phyloP scores from a whole-genome alignment of 1,140 invertebrate genomes.

The Papilio polytes region DNA sequence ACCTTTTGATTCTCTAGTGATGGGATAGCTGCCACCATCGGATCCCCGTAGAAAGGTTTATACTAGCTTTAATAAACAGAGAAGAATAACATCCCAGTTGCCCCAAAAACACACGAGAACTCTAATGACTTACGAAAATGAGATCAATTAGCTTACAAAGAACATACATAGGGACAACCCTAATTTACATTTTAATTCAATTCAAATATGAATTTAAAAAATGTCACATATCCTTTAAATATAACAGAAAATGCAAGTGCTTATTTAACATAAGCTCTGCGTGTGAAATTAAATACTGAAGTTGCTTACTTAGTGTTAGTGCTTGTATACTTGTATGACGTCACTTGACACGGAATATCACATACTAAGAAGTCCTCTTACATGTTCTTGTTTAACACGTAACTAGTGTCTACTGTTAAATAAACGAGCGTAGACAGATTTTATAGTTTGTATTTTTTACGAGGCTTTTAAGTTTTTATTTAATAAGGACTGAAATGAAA shows the following conservation, averaged over 20 bases:
- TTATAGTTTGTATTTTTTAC: no score
- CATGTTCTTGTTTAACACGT: background rate
- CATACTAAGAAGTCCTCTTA: background rate
- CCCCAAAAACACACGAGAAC: background rate
- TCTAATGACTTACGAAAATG: background rate
- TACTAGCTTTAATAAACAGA: no score
- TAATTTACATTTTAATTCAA: constrained; percentile 7
- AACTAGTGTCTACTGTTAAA: background rate
- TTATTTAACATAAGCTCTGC: no score
- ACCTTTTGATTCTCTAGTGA: no score
- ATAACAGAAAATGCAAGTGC: no score
- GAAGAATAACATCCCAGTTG: background rate
- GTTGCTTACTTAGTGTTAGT: background rate
- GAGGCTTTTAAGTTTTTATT: no score
- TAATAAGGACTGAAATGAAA: no score
- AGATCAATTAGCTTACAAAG: constrained; percentile 5
- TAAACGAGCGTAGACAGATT: background rate
- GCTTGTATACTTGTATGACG: background rate
- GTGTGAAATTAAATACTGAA: background rate
- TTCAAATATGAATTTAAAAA: background rate
- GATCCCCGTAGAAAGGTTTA: no score
- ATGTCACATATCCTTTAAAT: no score
- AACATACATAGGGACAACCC: background rate
- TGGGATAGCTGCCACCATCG: no score
- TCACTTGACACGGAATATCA: background rate